Evolutionary conservation across 2,888 invertebrate species (phyloP), one percentile per base, ranked within the genome.

Genomic region (Anarsia innoxiella): DNA sequence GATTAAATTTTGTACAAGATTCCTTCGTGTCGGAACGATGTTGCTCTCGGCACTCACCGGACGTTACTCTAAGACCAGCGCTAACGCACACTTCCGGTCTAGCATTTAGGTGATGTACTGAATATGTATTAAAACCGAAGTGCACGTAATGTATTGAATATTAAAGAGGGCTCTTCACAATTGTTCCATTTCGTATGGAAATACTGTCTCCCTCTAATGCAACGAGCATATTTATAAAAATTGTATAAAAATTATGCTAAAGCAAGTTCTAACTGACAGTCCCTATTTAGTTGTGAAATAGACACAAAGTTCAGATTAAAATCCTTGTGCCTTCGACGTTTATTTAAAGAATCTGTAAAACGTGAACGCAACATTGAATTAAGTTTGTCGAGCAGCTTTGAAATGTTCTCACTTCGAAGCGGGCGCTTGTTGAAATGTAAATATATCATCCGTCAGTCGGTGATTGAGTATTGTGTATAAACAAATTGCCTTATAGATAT

Each of bases 401-500:
- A 25, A 31, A 32, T 31, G 31, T 41, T 30, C 31, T 27, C 36
- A 37, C 37, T 34, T 40, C 16, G 23, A 16, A 33, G 32, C n/a
- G 26, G 36, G 23, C 38, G 31, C 29, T 27, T 31, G 26, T 19
- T 27, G 36, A 26, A 33, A 39, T 49, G 46, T 46, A 39, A 41
- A 42, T 48, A 40, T 29, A 27, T 15, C 29, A 27, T 31, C 41
- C 27, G 16, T 16, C 28, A 23, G 39, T 48, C 45, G 28, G 19
- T 35, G 35, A 44, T 31, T 29, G 23, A 23, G 19, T 39, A 31
- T 31, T 40, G 10, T 41, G 29, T 63, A 63, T 63, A 61, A 58
- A 60, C 60, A 52, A 48, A n/a, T n/a, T 75, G 76, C 77, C 77
- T 76, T 76, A 74, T 64, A 53, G 46, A 59, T 64, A 61, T 63